Conservation (phyloP, 2,797 vertebrate species). For the Myripristis jacobus region DNA sequence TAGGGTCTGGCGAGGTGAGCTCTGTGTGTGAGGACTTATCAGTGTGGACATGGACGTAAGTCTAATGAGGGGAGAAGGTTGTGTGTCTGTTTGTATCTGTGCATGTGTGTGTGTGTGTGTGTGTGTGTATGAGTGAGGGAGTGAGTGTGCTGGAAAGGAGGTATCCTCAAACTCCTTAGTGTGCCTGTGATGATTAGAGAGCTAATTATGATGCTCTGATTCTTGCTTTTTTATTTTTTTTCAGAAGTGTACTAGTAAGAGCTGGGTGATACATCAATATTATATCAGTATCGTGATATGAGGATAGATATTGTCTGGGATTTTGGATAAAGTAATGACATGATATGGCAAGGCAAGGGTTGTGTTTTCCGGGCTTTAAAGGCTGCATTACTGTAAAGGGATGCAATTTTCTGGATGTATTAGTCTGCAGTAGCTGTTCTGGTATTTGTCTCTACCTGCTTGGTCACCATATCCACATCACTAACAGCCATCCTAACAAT, state of each 20-base stretch:
- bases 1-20: constrained; percentile 16
- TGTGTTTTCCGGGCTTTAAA: no score
- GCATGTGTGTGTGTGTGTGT: neutral
- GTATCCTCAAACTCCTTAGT: neutral
- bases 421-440: no score
- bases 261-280: no score
- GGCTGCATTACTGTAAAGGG: no score
- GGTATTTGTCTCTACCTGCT: no score
- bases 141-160: neutral
- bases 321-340: no score
- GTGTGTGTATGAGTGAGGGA: constrained; percentile 4
- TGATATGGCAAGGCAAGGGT: no score
- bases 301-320: no score
- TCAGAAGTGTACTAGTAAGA: neutral
- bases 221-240: neutral
- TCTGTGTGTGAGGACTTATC: constrained; percentile 13
- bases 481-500: no score
- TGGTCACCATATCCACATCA: no score
- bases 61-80: neutral
- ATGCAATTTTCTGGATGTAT: no score
- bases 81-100: neutral
- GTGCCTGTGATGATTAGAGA: neutral
- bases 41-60: constrained; percentile 4
- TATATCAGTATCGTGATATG: no score
- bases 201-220: neutral